Evolutionary conservation across 2,888 invertebrate genomes (phyloP), one percentile per base, ranked within the genome.

Genomic region (Parnassius smintheus): DNA sequence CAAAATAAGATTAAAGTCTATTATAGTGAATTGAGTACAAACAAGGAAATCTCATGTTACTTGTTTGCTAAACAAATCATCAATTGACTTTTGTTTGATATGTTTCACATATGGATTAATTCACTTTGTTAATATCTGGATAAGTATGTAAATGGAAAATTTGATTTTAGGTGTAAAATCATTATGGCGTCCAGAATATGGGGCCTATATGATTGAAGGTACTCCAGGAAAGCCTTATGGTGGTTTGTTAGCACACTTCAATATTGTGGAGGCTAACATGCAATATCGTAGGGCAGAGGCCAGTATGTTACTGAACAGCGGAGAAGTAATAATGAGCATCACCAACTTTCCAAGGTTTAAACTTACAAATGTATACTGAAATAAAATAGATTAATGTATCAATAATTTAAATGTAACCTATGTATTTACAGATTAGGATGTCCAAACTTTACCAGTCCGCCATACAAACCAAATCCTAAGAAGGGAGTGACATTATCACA

Each of bases 201-300:
- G 98, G 2, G 96, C 97, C n/a, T 99, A 99, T 81, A 99, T 99
- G 99, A 94, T 99, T 64, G 99, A 99, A 92, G 99, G 99, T 18
- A 99, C 99, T 0, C 99, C 99, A 0, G 99, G 99, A 1, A 95
- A 96, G 77, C 98, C 98, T 0, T 99, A 98, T 76, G 98, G 98
- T 9, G 98, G 98, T 0, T 92, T 98, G 12, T 92, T 99, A 80
- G 98, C 98, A 8, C 98, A 99, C 91, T 98, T 99, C 85, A 99
- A 99, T 86, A 95, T 98, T 66, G 99, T 99, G 7, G 99, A 99
- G 86, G 97, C 98, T 8, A 99, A 99, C 86, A 99, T 99, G 99
- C 95, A 94, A 71, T 94, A 96, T 75, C 93, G 98, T 57, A 93
- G 98, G 70, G 95, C 97, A 70, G 98, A 98, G 89, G 96, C 95